Conservation (phyloP, 2,797 vertebrate species). For the Orientallactaga sibirica region DNA sequence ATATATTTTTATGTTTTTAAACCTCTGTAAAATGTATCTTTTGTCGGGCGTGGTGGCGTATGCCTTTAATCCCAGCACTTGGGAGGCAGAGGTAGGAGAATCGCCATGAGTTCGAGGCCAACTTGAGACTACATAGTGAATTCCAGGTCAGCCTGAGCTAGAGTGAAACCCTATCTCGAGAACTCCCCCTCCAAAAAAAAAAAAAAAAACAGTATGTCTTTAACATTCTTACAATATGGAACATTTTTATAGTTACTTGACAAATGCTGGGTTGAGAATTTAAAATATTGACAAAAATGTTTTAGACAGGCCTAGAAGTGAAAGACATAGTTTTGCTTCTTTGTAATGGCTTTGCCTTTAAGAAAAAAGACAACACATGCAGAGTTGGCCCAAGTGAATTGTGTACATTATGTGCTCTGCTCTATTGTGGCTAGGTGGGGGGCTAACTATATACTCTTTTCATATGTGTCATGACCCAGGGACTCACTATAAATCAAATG, state of each 20-base stretch:
- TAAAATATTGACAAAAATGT: not conserved
- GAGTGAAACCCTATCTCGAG: no score
- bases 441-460: not conserved
- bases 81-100: no score
- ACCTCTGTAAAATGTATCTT: not conserved
- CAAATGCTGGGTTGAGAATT: not conserved
- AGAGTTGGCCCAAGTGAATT: not conserved
- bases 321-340: not conserved
- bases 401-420: not conserved
- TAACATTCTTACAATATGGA: not conserved
- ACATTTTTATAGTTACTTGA: not conserved
- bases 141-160: no score
- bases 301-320: not conserved
- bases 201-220: not conserved
- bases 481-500: not conserved
- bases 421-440: accelerated
- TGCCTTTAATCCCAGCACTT: no score
- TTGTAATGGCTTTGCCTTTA: not conserved
- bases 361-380: not conserved
- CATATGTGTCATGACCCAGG: not conserved
- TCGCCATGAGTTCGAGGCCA: no score
- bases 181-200: no score
- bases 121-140: no score
- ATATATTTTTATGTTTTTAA: not conserved
- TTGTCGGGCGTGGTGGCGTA: no score